Evolutionary conservation across 2,888 invertebrate genomes (phyloP), one percentile per base, ranked within the genome.

Genomic region (Cyaniris semiargus): DNA sequence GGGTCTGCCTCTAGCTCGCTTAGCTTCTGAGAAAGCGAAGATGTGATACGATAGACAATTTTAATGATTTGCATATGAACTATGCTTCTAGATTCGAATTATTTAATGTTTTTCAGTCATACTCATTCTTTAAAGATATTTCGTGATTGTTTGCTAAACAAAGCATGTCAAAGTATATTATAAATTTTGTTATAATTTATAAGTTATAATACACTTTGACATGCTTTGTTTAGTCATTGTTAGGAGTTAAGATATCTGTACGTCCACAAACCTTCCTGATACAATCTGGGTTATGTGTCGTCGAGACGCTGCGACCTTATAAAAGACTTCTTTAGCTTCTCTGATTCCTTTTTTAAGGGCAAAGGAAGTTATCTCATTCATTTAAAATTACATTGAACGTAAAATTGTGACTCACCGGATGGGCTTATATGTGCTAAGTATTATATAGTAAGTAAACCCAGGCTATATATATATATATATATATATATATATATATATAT

Each of bases 341-440:
- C 34, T n/a, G n/a, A 44, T 60, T 66, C n/a, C 44, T 58, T 77
- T 77, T 60, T 10, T 60, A 58, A 60, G 44, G 58, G 34, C 71
- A 74, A 74, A 74, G 72, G 58, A 74, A 60, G 74, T 77, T 74
- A 72, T 77, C 56, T 60, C n/a, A 60, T 44, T 72, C 31, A 44
- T 74, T 58, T 60, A 58, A 72, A 53, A 66, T 70, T 71, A 71
- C 31, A 34, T 58, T 76, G 71, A 48, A 74, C 74, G 27, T 78
- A 78, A 74, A 78, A 77, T 72, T 75, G 34, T 80, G 79, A 81
- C 53, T 80, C 81, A 80, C 79, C 79, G 81, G 80, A 80, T 79
- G 78, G 76, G 77, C 72, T 79, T 75, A 76, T 76, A 56, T 78
- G 70, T 77, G 79, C 79, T 78, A 76, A n/a, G n/a, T n/a, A n/a